phyloP scores from a whole-genome alignment of 2,113 vertebrate species.

The Orycteropus afer region DNA sequence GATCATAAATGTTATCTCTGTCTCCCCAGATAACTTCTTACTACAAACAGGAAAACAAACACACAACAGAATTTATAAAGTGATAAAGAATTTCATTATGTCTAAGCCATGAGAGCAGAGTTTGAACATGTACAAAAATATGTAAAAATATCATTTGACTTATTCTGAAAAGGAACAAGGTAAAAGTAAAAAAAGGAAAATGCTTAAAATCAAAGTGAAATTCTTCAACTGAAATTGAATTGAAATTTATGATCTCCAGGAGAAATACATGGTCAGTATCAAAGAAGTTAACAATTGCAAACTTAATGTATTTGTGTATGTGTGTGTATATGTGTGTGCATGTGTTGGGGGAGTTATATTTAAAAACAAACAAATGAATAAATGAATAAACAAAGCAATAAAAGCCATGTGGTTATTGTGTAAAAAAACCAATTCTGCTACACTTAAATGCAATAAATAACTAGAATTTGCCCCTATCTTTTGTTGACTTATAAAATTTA shows the following conservation, averaged over 20 bases:
- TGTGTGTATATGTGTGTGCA: not conserved
- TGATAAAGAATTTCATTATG: slow-evolving; percentile 40
- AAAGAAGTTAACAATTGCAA: not conserved
- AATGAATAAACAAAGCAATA: too few species aligned
- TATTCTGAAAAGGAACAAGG: not conserved
- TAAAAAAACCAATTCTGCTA: not conserved
- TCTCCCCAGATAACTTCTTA: slow-evolving; percentile 56
- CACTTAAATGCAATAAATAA: not conserved
- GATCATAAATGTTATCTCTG: slow-evolving; percentile 68
- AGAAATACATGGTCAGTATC: not conserved
- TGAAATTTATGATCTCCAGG: not conserved
- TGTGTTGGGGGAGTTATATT: not conserved
- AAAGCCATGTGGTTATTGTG: not conserved
- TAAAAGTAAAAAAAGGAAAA: slow-evolving; percentile 42
- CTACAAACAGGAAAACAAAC: slow-evolving; percentile 58
- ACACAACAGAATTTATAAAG: slow-evolving; percentile 47
- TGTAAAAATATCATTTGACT: not conserved
- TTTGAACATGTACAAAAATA: not conserved
- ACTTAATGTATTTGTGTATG: rapidly evolving
- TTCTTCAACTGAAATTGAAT: not conserved
- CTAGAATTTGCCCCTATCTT: not conserved
- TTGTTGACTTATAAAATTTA: not conserved
- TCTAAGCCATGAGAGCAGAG: not conserved
- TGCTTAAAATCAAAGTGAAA: not conserved
- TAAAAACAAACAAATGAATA: not conserved